Percentiles rank a stretch among this genome's conserved stretches.
phyloP scores from a whole-genome alignment of 1,140 invertebrate species.

The Campoletis sonorensis region DNA sequence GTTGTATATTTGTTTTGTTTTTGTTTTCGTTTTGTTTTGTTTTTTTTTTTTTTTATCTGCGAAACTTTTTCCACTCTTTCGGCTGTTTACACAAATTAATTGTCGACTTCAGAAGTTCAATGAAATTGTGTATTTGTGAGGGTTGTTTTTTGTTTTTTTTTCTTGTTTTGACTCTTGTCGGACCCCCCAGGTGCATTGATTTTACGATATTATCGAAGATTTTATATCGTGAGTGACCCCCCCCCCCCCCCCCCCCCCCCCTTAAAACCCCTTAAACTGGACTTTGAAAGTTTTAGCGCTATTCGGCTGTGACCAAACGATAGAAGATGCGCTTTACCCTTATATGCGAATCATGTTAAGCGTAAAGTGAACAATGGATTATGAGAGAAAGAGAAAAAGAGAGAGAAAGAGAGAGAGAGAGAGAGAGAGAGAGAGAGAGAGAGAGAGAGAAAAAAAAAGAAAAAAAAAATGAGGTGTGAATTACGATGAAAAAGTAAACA shows the following conservation, averaged over 20 bases:
- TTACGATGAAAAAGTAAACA: neutral
- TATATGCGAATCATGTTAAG: slow-evolving; percentile 2
- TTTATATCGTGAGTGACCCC: neutral
- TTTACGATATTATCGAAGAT: neutral
- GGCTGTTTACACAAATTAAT: slow-evolving; percentile 48
- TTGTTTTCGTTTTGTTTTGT: too few relatives aligned
- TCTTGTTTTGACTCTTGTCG: neutral
- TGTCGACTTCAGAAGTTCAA: neutral
- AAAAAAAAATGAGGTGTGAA: neutral
- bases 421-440: neutral
- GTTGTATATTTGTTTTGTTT: too few relatives aligned
- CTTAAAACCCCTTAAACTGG: too few relatives aligned
- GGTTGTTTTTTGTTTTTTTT: too few relatives aligned
- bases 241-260: neutral
- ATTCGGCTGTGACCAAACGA: slow-evolving; percentile 53
- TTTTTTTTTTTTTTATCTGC: slow-evolving; percentile 22
- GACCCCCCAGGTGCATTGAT: neutral
- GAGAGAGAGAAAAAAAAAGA: neutral
- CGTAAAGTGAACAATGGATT: neutral
- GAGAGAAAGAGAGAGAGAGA: neutral
- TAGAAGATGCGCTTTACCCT: slow-evolving; percentile 21
- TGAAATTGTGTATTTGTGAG: neutral
- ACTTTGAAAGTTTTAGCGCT: slow-evolving; percentile 42
- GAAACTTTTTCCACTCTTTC: slow-evolving; percentile 38
- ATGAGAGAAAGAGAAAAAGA: neutral